A percentile compares a stretch with the other conserved stretches of the same genome.
Evolutionary conservation across 2,797 vertebrate genomes (phyloP).

Genomic region (Sebastes steindachneri): DNA sequence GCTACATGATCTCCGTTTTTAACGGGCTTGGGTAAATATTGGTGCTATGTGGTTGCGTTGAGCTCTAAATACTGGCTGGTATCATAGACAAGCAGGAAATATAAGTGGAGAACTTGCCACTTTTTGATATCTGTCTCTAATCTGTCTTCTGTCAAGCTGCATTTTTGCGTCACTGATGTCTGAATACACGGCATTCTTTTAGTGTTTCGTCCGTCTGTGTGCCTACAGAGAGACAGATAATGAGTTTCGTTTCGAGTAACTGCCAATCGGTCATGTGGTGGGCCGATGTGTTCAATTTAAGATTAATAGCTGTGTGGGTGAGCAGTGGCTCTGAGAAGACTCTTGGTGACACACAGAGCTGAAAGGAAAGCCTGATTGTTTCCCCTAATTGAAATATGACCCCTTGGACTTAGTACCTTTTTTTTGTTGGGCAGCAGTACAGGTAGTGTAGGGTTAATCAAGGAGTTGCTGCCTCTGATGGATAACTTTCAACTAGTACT

Average conservation of each 20-base stretch:
- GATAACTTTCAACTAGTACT: background rate
- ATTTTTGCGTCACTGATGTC: constrained; percentile 59
- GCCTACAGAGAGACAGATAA: constrained; percentile 22
- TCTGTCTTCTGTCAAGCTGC: constrained; percentile 65
- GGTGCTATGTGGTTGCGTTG: background rate
- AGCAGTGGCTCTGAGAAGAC: constrained; percentile 45
- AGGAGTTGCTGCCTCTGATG: background rate
- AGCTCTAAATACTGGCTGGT: background rate
- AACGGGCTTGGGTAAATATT: background rate
- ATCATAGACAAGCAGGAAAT: background rate
- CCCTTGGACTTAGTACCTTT: constrained; percentile 57
- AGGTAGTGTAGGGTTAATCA: constrained; percentile 28
- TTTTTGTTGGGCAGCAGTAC: constrained; percentile 32
- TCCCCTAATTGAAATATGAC: constrained; percentile 80
- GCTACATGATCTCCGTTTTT: background rate
- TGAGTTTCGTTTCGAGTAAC: constrained; percentile 46
- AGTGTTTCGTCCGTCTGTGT: constrained; percentile 52
- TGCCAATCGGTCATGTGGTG: constrained; percentile 46
- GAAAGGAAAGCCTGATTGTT: constrained; percentile 78
- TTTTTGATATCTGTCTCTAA: constrained; percentile 56
- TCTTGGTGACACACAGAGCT: constrained; percentile 62
- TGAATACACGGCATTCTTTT: constrained; percentile 77
- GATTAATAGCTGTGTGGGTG: constrained; percentile 55
- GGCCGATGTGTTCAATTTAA: constrained; percentile 41
- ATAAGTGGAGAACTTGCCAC: constrained; percentile 21